phyloP scores from a whole-genome alignment of 2,797 vertebrate species.

The Poeciliopsis turneri region DNA sequence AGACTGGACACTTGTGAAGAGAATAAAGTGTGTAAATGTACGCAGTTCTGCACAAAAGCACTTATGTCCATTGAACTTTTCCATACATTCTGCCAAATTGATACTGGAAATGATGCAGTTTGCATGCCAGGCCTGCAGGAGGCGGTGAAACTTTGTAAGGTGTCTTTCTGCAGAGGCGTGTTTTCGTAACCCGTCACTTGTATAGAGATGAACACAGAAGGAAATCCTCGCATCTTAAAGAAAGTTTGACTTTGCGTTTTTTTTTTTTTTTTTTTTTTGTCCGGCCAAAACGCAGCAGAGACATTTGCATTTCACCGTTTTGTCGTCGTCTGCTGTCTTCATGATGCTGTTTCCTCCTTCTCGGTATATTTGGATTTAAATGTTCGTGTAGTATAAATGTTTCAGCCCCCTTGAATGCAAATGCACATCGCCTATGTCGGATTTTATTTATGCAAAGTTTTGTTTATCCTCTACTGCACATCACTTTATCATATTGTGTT shows the following conservation, averaged over 20 bases:
- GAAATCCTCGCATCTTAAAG: background rate
- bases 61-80: background rate
- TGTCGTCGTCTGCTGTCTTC: background rate
- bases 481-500: accelerated
- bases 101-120: background rate
- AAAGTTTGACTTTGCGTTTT: background rate
- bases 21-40: background rate
- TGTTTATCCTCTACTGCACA: background rate
- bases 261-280: background rate
- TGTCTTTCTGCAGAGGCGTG: too few relatives aligned
- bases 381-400: too few relatives aligned
- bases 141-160: too few relatives aligned
- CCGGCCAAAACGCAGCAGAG: background rate
- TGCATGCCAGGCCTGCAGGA: too few relatives aligned
- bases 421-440: too few relatives aligned
- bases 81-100: background rate
- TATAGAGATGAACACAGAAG: too few relatives aligned
- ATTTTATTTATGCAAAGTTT: background rate
- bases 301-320: background rate
- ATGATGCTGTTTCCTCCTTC: background rate
- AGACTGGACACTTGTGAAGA: background rate
- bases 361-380: background rate
- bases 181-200: too few relatives aligned
- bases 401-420: too few relatives aligned
- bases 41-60: background rate